Percentiles rank a stretch among this genome's conserved stretches.
These are phyloP conservation scores for Eidolon helvum DNA, from an alignment of 2,113 vertebrate species.

Conservation along the genomic window DNA sequence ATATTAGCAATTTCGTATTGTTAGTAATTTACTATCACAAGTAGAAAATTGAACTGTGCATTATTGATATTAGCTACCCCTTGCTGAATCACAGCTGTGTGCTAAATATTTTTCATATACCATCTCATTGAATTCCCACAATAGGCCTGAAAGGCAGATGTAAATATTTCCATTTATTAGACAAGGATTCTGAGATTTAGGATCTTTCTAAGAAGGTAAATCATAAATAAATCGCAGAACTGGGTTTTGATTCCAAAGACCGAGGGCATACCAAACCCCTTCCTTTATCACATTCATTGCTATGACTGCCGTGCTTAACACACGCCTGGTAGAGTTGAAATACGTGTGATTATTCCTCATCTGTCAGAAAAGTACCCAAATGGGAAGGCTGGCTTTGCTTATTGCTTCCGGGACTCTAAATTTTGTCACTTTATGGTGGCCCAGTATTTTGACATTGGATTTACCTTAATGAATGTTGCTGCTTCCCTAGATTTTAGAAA, in stretches of 20 bases:
- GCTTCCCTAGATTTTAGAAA: slow-evolving; percentile 27
- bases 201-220: background rate
- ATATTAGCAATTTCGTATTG: background rate
- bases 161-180: background rate
- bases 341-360: background rate
- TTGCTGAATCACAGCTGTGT: background rate
- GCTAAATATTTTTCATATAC: background rate
- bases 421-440: background rate
- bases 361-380: background rate
- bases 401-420: background rate
- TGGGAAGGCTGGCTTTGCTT: background rate
- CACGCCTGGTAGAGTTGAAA: background rate
- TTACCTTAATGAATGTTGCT: background rate
- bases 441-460: background rate
- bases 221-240: background rate
- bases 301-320: background rate
- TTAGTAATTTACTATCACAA: background rate
- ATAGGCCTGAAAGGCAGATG: background rate
- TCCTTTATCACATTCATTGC: background rate
- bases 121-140: background rate
- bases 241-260: background rate
- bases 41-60: background rate
- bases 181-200: background rate
- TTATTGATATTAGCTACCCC: background rate
- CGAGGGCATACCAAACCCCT: background rate